phyloP scores from a whole-genome alignment of 1,140 invertebrate genomes.

The Andrena cerasifolii region DNA sequence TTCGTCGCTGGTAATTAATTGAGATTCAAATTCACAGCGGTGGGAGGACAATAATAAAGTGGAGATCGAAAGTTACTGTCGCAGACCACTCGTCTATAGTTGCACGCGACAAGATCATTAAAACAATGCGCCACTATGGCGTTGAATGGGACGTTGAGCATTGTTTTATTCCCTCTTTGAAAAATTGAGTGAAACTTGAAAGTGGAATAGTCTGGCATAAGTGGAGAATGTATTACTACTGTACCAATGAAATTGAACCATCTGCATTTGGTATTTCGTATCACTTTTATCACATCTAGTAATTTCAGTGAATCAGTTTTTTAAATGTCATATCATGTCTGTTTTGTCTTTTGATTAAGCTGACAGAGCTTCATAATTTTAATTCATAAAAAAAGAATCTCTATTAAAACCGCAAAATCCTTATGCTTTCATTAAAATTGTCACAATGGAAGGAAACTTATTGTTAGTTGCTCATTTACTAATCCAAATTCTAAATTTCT shows the following conservation, averaged over 20 bases:
- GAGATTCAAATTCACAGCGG: not conserved
- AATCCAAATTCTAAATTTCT: too few relatives aligned
- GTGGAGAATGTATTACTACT: not conserved
- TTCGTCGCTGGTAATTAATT: not conserved
- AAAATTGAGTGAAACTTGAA: slow-evolving; percentile 22
- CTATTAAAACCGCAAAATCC: too few relatives aligned
- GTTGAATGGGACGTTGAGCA: not conserved
- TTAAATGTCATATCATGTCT: not conserved
- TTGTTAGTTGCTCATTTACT: too few relatives aligned
- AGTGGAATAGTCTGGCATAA: not conserved
- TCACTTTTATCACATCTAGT: too few relatives aligned
- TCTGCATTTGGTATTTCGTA: too few relatives aligned
- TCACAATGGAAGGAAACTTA: too few relatives aligned
- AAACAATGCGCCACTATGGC: slow-evolving; percentile 14
- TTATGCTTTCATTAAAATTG: too few relatives aligned
- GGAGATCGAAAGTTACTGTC: too few relatives aligned
- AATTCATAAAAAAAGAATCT: not conserved
- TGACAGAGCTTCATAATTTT: not conserved
- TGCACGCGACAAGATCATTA: slow-evolving; percentile 16
- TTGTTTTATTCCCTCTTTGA: not conserved
- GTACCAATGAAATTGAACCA: not conserved
- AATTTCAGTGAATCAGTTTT: too few relatives aligned
- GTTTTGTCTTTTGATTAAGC: not conserved
- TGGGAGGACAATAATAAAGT: too few relatives aligned
- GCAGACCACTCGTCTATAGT: not conserved